phyloP scores from a whole-genome alignment of 2,888 invertebrate species.

The Eristalinus aeneus region DNA sequence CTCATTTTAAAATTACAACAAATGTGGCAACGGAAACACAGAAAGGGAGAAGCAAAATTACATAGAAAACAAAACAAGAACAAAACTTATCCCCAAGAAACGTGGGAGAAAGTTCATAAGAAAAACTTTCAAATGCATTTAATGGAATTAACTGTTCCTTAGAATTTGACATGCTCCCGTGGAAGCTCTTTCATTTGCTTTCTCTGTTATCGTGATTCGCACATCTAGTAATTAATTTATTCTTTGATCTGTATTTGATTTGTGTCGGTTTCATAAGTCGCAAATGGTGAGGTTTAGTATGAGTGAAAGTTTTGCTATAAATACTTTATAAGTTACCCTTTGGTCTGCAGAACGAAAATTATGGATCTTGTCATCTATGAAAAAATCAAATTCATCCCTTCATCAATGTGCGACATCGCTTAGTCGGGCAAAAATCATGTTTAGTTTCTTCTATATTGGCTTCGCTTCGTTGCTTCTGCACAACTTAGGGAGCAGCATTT shows the following conservation, averaged over 20 bases:
- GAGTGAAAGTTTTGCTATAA: not conserved
- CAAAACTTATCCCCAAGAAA: not conserved
- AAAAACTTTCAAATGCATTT: conserved; percentile 33
- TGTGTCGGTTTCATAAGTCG: not conserved
- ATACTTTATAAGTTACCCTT: not conserved
- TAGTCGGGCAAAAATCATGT: no score
- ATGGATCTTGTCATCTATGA: not conserved
- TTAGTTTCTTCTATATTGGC: no score
- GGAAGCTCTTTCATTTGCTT: not conserved
- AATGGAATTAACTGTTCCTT: conserved; percentile 31
- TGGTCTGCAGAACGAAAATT: not conserved
- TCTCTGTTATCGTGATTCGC: not conserved
- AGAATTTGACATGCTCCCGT: conserved; percentile 3
- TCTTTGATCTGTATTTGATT: conserved; percentile 33
- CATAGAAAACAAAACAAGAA: not conserved
- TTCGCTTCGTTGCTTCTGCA: no score
- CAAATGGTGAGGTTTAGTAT: not conserved
- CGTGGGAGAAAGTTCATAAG: conserved; percentile 15
- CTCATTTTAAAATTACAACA: conserved; percentile 24
- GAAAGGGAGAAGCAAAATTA: not conserved
- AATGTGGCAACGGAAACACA: not conserved
- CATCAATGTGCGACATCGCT: no score
- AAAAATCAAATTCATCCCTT: not conserved
- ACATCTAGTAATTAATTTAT: conserved; percentile 14
- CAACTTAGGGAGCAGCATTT: no score